phyloP scores from a whole-genome alignment of 2,797 vertebrate species.

The Enteromius afrohamiltoni region DNA sequence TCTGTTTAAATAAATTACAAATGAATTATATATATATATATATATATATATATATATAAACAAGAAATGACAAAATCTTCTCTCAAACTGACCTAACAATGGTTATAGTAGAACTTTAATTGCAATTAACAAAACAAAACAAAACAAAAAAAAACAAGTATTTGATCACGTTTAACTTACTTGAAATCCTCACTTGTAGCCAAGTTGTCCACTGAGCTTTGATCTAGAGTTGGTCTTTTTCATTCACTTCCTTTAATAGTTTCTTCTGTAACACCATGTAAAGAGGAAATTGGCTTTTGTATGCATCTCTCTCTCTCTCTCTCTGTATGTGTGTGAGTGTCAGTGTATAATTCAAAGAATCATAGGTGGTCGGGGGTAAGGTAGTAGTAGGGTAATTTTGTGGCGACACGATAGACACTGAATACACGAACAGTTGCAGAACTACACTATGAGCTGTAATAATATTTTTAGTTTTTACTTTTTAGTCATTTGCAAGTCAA shows the following conservation, averaged over 20 bases:
- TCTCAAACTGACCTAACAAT: neutral
- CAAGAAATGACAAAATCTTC: neutral
- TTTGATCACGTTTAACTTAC: slow-evolving; percentile 20
- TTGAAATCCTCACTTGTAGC: slow-evolving; percentile 1
- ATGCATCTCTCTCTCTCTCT: neutral
- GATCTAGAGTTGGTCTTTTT: neutral
- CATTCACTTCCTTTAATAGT: slow-evolving; percentile 14
- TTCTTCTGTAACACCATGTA: slow-evolving; percentile 13
- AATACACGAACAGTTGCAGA: neutral
- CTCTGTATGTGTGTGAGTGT: neutral
- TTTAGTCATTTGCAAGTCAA: neutral
- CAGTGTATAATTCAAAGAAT: neutral
- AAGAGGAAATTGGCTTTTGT: slow-evolving; percentile 31
- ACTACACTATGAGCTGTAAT: neutral
- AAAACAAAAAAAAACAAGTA: no score
- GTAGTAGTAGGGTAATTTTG: neutral
- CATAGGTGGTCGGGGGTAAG: neutral
- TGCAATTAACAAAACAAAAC: neutral
- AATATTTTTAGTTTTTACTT: neutral
- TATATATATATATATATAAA: neutral
- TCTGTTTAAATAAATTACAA: no score
- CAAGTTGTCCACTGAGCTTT: neutral
- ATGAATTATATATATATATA: no score
- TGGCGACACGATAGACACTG: neutral
- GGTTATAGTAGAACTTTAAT: neutral